Percentiles rank a stretch among this genome's conserved stretches.
These are phyloP conservation scores for Tipula helvola DNA, from an alignment of 2,888 invertebrate genomes.

Conservation along the genomic window DNA sequence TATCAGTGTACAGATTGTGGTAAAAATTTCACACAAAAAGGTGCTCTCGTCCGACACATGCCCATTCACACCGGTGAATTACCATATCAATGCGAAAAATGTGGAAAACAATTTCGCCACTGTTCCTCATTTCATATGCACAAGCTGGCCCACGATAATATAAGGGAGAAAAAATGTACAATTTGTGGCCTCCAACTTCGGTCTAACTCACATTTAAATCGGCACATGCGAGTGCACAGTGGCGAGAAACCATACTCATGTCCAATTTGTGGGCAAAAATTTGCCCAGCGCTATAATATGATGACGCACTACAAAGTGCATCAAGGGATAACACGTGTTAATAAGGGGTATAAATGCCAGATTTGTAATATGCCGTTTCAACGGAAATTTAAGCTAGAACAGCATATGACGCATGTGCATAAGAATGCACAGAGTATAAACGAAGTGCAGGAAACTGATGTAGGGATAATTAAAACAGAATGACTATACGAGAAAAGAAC, in stretches of 20 bases:
- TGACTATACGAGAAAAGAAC: neutral
- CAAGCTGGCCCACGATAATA: constrained; percentile 28
- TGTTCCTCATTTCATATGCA: constrained; percentile 36
- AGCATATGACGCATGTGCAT: constrained; percentile 9
- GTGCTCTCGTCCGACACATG: constrained; percentile 38
- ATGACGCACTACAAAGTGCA: neutral
- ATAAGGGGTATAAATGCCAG: neutral
- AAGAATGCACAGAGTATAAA: neutral
- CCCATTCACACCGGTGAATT: constrained; percentile 41
- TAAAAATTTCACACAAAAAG: constrained; percentile 43
- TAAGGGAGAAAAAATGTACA: constrained; percentile 23
- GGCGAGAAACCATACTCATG: constrained; percentile 24
- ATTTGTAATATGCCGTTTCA: neutral
- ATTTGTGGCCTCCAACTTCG: constrained; percentile 34
- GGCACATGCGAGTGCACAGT: constrained; percentile 37
- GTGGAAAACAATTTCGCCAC: constrained; percentile 35
- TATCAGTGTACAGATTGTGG: constrained; percentile 38
- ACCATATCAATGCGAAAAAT: constrained; percentile 32
- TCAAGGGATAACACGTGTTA: neutral
- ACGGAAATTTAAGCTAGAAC: neutral
- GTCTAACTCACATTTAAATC: constrained; percentile 37
- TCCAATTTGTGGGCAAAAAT: constrained; percentile 17
- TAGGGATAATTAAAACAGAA: neutral
- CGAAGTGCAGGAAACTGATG: neutral
- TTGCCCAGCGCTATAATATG: constrained; percentile 15